Base-by-base conservation (phyloP, 2,113 vertebrate genomes). In the Pomatorhinus ruficollis region DNA sequence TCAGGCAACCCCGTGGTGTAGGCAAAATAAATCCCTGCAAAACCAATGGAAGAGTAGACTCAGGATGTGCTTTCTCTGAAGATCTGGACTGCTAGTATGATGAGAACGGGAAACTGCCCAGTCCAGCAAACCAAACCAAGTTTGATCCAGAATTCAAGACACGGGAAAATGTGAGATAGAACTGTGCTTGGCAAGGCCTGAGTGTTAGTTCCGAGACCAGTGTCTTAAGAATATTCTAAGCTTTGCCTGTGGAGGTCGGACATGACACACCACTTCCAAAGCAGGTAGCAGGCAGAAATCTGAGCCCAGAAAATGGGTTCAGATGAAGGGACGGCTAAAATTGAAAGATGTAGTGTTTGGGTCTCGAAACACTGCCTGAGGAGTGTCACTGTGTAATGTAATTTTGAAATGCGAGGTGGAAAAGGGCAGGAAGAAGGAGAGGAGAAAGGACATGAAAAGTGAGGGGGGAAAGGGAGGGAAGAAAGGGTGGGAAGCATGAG, bases 371-470 rank as follows among this genome's bases (percentile, higher is more conserved):
- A 23, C 23, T 61, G 63, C 18, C 57, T 33, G n/a, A 23, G 40
- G 27, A 45, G 28, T 0, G 1, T 56, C 2, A 0, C 2, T 1
- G 3, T 25, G 19, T 56, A 18, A 17, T 12, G 19, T 65, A 53
- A 47, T 68, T 65, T 42, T 39, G 63, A 35, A 45, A 25, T 20
- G 52, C 21, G 27, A 31, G 16, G 27, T 45, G 40, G 21, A 54
- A 33, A 25, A 33, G 23, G 13, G 22, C 50, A 37, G 50, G 50
- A 37, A 45, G 21, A 19, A 24, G 5, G 15, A 35, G 33, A 37
- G 33, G 49, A 19, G 31, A 44, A 80, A 47, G 16, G 52, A 21
- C 8, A 4, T 45, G 12, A 56, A 66, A 42, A 11, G 17, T 39
- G 45, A 47, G 35, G 14, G 14, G 7, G 56, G 16, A 49, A 33